phyloP scores from a whole-genome alignment of 1,140 invertebrate species.

The Saxidomus purpurata region DNA sequence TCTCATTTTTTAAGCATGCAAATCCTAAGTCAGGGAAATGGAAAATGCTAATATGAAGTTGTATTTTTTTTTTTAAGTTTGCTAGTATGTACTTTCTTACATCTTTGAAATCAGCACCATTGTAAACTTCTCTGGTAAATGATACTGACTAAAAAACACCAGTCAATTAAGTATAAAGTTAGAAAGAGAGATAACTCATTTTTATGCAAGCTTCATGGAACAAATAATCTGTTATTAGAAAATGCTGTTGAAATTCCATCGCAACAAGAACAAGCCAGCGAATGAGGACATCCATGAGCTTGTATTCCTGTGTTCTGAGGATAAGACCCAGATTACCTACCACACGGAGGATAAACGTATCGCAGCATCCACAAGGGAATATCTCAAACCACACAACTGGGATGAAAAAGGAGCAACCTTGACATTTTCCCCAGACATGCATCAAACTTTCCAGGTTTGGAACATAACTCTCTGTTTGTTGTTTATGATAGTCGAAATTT shows the following conservation, averaged over 20 bases:
- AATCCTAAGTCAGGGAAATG: too few relatives aligned
- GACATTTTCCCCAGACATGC: slow-evolving; percentile 84
- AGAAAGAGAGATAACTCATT: too few relatives aligned
- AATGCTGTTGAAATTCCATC: slow-evolving; percentile 85
- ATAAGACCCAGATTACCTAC: slow-evolving; percentile 85
- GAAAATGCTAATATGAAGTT: too few relatives aligned
- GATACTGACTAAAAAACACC: too few relatives aligned
- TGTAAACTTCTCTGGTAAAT: too few relatives aligned
- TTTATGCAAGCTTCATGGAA: too few relatives aligned
- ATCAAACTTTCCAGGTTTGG: slow-evolving; percentile 84
- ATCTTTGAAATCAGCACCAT: too few relatives aligned
- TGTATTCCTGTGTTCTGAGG: slow-evolving; percentile 84
- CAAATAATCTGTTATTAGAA: too few relatives aligned
- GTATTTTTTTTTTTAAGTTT: too few relatives aligned
- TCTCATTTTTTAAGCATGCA: too few relatives aligned
- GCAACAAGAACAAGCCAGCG: slow-evolving; percentile 81
- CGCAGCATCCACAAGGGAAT: slow-evolving; percentile 85
- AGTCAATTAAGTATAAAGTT: too few relatives aligned
- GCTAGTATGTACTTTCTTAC: too few relatives aligned
- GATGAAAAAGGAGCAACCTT: slow-evolving; percentile 85
- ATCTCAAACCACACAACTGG: slow-evolving; percentile 85
- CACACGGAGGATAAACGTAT: slow-evolving; percentile 85
- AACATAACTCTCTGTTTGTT: neutral
- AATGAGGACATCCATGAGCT: slow-evolving; percentile 85
- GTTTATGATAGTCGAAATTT: neutral